Evolutionary conservation across 2,113 vertebrate genomes (phyloP).

Genomic region (Tor tambroides): DNA sequence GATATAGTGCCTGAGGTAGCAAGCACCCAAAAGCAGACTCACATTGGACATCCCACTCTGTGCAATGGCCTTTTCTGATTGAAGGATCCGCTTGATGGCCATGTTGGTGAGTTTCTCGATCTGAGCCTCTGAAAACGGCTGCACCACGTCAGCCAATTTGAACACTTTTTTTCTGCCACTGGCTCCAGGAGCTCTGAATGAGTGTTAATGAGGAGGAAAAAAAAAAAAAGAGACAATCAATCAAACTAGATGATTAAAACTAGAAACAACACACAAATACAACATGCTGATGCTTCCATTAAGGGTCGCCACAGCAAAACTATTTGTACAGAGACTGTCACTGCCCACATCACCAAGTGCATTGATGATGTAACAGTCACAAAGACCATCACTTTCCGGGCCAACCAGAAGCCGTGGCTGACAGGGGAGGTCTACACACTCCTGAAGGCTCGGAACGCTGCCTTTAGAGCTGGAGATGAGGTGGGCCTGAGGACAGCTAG

Average conservation of each 20-base stretch:
- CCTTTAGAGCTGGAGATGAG: too few relatives aligned
- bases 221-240: not conserved
- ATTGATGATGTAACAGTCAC: too few relatives aligned
- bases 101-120: constrained; percentile 81
- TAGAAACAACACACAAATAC: not conserved
- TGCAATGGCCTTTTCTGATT: constrained; percentile 84
- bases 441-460: too few relatives aligned
- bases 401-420: too few relatives aligned
- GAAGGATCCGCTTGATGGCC: constrained; percentile 83
- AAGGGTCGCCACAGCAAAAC: not conserved
- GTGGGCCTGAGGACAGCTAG: too few relatives aligned
- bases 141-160: constrained; percentile 82
- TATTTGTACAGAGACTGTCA: too few relatives aligned
- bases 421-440: too few relatives aligned
- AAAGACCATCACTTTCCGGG: too few relatives aligned
- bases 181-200: constrained; percentile 70
- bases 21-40: constrained; percentile 37
- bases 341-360: too few relatives aligned
- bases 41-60: constrained; percentile 87
- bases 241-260: not conserved
- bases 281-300: not conserved
- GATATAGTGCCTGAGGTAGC: not conserved
- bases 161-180: constrained; percentile 90
- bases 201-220: too few relatives aligned
- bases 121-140: constrained; percentile 81